Percentiles rank a stretch among this genome's conserved stretches.
phyloP scores from a whole-genome alignment of 2,888 invertebrate species.

The Cheilosia grossa region DNA sequence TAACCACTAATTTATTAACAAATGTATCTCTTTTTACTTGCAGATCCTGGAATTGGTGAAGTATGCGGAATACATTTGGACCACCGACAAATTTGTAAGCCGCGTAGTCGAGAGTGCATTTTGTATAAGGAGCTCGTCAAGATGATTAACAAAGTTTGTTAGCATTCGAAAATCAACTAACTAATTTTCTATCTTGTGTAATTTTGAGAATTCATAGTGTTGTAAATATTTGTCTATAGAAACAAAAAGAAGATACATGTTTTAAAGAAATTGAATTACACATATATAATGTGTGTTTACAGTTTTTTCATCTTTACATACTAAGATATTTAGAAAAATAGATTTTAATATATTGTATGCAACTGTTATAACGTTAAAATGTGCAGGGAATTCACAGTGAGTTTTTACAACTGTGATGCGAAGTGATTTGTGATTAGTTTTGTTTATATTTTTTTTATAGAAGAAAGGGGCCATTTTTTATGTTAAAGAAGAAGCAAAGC shows the following conservation, averaged over 20 bases:
- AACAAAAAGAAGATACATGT: conserved; percentile 28
- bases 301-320: conserved; percentile 22
- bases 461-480: conserved; percentile 33
- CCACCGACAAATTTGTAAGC: conserved; percentile 94
- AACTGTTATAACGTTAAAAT: conserved; percentile 33
- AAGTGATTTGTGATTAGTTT: conserved; percentile 58
- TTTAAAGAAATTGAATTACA: conserved; percentile 1
- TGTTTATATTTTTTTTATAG: conserved; percentile 10
- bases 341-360: conserved; percentile 5
- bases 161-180: conserved; percentile 22
- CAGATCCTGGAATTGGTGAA: conserved; percentile 92
- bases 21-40: conserved; percentile 21
- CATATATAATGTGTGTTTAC: conserved; percentile 10
- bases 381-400: conserved; percentile 42
- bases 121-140: conserved; percentile 87
- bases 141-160: conserved; percentile 85
- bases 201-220: background rate
- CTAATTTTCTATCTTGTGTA: conserved; percentile 19
- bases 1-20: too few species aligned
- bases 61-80: conserved; percentile 90
- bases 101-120: conserved; percentile 87
- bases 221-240: conserved; percentile 57
- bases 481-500: background rate
- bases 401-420: conserved; percentile 25
- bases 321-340: conserved; percentile 17